Evolutionary conservation across 92 coral and sea anemone genomes (phyloP).

Genomic region (Parazoanthus darwini): DNA sequence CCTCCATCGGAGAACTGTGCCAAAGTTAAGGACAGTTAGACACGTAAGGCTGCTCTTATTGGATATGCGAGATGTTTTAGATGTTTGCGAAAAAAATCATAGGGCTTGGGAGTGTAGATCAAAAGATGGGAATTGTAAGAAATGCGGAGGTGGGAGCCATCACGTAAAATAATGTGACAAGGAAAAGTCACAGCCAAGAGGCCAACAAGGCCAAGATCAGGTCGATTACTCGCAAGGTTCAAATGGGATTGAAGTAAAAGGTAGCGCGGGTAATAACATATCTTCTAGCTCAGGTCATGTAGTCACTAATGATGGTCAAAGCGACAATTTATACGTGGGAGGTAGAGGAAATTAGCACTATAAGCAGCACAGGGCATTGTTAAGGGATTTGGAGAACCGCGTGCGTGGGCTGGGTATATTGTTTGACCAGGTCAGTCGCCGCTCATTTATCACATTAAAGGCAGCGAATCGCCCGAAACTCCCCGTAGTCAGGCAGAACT

Average conservation of each 20-base stretch:
- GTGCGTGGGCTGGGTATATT: conserved; percentile 31
- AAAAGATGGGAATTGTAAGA: conserved; percentile 10
- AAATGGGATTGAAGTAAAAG: too few relatives aligned
- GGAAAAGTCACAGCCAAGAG: neutral
- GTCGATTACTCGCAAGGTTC: neutral
- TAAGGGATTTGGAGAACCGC: neutral
- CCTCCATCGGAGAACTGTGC: conserved; percentile 13
- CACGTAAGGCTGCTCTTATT: conserved; percentile 8
- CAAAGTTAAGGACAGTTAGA: conserved; percentile 11
- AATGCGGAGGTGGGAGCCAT: conserved; percentile 14
- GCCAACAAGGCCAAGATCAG: neutral
- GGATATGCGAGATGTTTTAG: conserved; percentile 32
- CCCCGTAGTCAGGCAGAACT: conserved; percentile 49
- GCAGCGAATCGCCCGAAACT: conserved; percentile 8
- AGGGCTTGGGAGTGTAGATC: conserved; percentile 1
- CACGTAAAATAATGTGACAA: neutral
- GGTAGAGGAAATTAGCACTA: neutral
- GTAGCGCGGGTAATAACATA: too few relatives aligned
- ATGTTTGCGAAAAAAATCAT: conserved; percentile 24
- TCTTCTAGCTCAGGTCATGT: neutral
- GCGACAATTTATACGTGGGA: neutral
- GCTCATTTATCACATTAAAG: too few relatives aligned
- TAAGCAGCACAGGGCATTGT: conserved; percentile 8
- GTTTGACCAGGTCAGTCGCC: conserved; percentile 47
- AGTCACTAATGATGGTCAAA: neutral